phyloP scores from a whole-genome alignment of 2,113 vertebrate genomes.

The Dipodomys merriami region DNA sequence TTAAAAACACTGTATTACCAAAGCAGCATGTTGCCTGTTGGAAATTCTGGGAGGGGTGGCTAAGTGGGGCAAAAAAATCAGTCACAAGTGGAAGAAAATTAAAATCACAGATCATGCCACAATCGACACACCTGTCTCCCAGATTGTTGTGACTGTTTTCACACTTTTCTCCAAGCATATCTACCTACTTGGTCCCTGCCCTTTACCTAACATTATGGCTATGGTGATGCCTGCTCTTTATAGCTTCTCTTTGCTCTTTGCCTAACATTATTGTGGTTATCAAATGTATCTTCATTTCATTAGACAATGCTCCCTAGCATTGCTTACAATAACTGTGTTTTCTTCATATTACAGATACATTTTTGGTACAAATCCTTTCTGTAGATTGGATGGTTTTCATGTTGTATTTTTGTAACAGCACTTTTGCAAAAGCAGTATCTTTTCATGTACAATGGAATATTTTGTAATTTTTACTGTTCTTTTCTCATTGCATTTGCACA shows the following conservation, averaged over 20 bases:
- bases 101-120: no score
- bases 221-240: neutral
- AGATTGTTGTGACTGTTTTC: neutral
- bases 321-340: neutral
- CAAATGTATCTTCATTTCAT: neutral
- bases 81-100: neutral
- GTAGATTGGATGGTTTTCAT: neutral
- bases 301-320: neutral
- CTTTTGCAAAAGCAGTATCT: neutral
- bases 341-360: neutral
- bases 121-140: neutral
- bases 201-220: neutral
- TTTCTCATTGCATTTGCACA: neutral
- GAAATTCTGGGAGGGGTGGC: neutral
- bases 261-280: neutral
- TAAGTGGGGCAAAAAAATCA: neutral
- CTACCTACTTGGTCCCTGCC: neutral
- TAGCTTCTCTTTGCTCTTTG: neutral
- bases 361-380: neutral
- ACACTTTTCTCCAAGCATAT: neutral
- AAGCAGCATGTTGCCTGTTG: neutral
- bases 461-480: neutral
- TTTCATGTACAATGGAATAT: neutral
- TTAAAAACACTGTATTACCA: neutral
- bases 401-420: neutral